These are phyloP conservation scores for Rhinolophus ferrumequinum DNA, from an alignment of 2,113 vertebrate species.

Conservation along the genomic window DNA sequence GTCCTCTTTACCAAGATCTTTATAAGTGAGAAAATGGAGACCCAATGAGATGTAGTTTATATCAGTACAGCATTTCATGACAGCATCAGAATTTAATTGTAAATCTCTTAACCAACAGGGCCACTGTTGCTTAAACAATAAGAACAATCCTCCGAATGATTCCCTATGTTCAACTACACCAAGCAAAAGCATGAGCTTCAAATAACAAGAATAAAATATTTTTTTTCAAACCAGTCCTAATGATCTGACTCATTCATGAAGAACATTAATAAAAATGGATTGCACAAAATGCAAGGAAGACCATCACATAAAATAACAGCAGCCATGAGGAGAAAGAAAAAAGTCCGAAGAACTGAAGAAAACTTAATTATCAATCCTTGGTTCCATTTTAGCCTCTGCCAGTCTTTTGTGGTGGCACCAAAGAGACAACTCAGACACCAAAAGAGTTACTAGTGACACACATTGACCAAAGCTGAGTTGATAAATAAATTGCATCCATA, in stretches of 20 bases:
- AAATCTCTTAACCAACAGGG: neutral
- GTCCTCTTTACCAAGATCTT: neutral
- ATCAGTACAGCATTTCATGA: neutral
- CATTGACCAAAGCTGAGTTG: neutral
- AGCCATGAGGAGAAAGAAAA: neutral
- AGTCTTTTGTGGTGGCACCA: neutral
- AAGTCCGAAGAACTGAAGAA: neutral
- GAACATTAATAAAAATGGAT: neutral
- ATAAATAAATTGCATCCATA: neutral
- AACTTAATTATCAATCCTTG: neutral
- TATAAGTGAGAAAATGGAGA: neutral
- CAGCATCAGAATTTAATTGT: neutral
- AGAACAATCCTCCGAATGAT: neutral
- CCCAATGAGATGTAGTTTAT: neutral
- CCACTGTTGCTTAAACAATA: neutral
- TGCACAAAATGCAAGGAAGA: neutral
- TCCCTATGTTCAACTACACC: neutral
- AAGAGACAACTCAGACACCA: neutral
- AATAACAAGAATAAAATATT: neutral
- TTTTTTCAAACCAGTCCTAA: neutral
- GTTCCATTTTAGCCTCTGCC: neutral
- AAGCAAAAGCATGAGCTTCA: neutral
- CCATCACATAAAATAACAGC: neutral
- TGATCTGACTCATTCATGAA: neutral
- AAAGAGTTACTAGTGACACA: neutral